Conservation (phyloP, 2,113 vertebrate genomes). For the Tiliqua scincoides region DNA sequence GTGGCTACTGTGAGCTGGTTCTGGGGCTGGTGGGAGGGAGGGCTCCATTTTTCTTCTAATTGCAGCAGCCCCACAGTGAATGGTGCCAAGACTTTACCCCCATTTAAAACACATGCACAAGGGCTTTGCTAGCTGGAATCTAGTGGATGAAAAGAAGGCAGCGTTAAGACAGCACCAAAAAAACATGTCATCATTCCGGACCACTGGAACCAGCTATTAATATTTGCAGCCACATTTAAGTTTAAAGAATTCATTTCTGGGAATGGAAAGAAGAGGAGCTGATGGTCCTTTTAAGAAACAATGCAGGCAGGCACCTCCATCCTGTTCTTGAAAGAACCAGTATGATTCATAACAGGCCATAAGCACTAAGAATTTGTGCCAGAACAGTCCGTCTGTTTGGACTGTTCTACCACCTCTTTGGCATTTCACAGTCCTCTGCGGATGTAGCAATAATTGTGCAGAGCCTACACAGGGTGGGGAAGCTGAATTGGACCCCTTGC, state of each 20-base stretch:
- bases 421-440: background rate
- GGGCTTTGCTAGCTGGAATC: background rate
- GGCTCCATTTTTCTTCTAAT: rapidly evolving
- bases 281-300: background rate
- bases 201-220: constrained; percentile 14
- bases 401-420: background rate
- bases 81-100: background rate
- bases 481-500: background rate
- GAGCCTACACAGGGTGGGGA: background rate
- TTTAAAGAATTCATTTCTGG: constrained; percentile 25
- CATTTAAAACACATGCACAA: background rate
- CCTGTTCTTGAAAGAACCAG: background rate
- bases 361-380: background rate
- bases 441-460: background rate
- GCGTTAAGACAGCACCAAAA: background rate
- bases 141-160: background rate
- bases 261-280: rapidly evolving
- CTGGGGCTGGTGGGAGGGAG: background rate
- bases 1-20: background rate
- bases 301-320: background rate
- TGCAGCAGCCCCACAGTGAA: rapidly evolving
- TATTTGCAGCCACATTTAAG: constrained; percentile 13
- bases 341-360: background rate
- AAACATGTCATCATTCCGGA: background rate
- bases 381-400: background rate